Evolutionary conservation across 2,888 invertebrate genomes (phyloP), one percentile per base, ranked within the genome.

Genomic region (Falcaria lacertinaria): DNA sequence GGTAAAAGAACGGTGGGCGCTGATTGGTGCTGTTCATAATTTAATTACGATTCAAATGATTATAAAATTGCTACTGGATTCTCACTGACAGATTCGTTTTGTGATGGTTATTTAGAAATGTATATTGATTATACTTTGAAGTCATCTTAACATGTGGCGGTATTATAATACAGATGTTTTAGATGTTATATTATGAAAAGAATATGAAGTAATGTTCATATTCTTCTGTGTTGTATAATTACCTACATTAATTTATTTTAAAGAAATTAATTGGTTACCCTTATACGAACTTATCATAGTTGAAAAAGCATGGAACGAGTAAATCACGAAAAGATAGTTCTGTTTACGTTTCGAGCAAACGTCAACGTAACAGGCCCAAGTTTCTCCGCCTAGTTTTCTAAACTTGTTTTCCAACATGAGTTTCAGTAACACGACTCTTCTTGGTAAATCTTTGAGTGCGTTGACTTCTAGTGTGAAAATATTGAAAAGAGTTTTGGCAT

Each of bases 11-110:
- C 50, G 67, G 59, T 55, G 69, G 46, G 52, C 61, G 68, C 71
- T 72, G 77, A 88, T 88, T 87, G 88, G 88, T 60, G 62, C 54
- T 60, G 57, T 48, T 63, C 70, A 66, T 64, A 61, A 69, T 69
- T 77, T 74, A 76, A 76, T 79, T 74, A 69, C 70, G 60, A 68
- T 60, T 60, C 56, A 54, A 68, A 69, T 66, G 60, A 63, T 67
- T 69, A 69, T 74, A 65, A 67, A 69, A 68, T 60, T 54, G 50
- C 54, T 37, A 37, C 37, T 37, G 25, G 37, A 41, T 38, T 28
- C 16, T 15, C 13, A 40, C 15, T 7, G 37, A 22, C 37, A 4
- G 22, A 11, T 11, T 41, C 44, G 39, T 40, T 38, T 15, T 4
- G 2, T 7, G 14, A 13, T 2, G 22, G 22, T 22, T 22, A 14